Evolutionary conservation across 2,113 vertebrate genomes (phyloP).

Genomic region (Halcyon senegalensis): DNA sequence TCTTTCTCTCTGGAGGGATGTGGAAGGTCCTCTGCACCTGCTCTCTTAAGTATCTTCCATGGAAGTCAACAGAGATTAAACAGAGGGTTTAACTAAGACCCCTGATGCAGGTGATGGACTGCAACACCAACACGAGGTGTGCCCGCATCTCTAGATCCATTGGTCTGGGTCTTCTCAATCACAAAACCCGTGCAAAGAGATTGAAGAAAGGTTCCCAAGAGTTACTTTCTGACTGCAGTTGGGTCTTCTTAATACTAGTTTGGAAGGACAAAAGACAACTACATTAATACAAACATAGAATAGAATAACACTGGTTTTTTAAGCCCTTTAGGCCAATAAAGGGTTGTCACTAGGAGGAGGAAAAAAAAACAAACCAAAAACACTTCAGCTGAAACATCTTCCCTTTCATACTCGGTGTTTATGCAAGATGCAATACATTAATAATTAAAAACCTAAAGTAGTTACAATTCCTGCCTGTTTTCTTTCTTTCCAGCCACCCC

Average conservation of each 20-base stretch:
- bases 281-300: not conserved
- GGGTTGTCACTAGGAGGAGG: not conserved
- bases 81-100: not conserved
- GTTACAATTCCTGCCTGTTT: not conserved
- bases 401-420: not conserved
- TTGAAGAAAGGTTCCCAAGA: not conserved
- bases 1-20: not conserved
- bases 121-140: not conserved
- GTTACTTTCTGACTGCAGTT: not conserved
- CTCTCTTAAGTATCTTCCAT: not conserved
- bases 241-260: not conserved
- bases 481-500: not conserved
- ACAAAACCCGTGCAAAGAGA: not conserved
- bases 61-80: not conserved
- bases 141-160: not conserved
- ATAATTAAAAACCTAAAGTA: not conserved
- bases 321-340: not conserved
- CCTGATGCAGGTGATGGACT: fast-evolving
- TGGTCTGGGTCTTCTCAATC: not conserved
- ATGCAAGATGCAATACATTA: not conserved
- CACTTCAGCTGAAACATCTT: not conserved
- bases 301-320: not conserved
- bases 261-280: not conserved
- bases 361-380: not conserved
- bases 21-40: not conserved